Percentiles rank a stretch among this genome's conserved stretches.
Evolutionary conservation across 2,888 invertebrate species (phyloP).

Genomic region (Smittia aterrima): DNA sequence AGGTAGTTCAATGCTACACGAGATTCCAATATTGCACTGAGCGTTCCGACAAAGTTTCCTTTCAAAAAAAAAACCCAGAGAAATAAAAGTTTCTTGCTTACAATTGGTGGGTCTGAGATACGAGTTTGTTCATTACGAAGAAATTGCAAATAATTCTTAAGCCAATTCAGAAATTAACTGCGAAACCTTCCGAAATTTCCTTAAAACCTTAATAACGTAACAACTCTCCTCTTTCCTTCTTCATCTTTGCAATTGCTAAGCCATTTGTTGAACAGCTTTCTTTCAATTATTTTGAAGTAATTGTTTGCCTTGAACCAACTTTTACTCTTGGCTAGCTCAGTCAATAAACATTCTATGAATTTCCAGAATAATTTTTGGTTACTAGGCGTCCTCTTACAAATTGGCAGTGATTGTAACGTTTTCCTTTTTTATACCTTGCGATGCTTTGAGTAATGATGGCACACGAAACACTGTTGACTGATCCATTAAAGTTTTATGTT

Average conservation of each 20-base stretch:
- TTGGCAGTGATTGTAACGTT: background rate
- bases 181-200: background rate
- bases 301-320: background rate
- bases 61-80: too few relatives aligned
- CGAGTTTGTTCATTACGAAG: too few relatives aligned
- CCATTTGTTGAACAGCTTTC: background rate
- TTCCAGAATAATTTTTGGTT: background rate
- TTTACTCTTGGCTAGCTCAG: background rate
- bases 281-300: constrained; percentile 6
- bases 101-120: too few relatives aligned
- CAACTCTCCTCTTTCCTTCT: background rate
- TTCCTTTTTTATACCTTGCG: background rate
- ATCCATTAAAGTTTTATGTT: constrained; percentile 23
- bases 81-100: too few relatives aligned
- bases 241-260: background rate
- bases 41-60: too few relatives aligned
- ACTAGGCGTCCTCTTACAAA: background rate
- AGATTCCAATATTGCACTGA: background rate
- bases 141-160: too few relatives aligned
- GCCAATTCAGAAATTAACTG: too few relatives aligned
- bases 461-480: constrained; percentile 18
- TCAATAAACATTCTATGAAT: background rate
- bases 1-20: background rate
- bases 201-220: background rate
- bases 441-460: background rate